These are phyloP conservation scores for Drosophila mimica DNA, from an alignment of 2,888 invertebrate genomes.

Conservation along the genomic window DNA sequence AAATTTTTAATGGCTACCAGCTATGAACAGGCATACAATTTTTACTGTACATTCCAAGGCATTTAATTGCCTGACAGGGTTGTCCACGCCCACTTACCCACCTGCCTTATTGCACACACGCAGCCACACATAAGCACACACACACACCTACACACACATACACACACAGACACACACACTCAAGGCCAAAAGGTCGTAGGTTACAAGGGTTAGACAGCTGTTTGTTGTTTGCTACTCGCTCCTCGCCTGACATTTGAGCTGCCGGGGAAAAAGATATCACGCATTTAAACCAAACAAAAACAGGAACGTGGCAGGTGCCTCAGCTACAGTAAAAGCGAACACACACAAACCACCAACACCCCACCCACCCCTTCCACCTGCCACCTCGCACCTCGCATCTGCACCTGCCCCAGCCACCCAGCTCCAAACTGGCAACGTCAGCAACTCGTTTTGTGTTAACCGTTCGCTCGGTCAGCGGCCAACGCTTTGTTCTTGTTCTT, in stretches of 20 bases:
- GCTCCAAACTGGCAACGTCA: neutral
- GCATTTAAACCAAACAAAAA: constrained; percentile 34
- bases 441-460: constrained; percentile 13
- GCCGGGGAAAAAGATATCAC: constrained; percentile 56
- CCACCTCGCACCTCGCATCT: neutral
- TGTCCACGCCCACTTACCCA: constrained; percentile 16
- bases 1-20: constrained; percentile 8
- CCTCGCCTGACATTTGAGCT: constrained; percentile 51
- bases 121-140: constrained; percentile 1
- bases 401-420: neutral
- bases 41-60: constrained; percentile 6
- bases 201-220: constrained; percentile 57
- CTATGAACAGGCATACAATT: constrained; percentile 10
- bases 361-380: neutral
- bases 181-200: constrained; percentile 53
- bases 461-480: constrained; percentile 24
- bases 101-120: constrained; percentile 11
- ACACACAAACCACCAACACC: neutral
- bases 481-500: constrained; percentile 1
- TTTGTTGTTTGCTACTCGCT: constrained; percentile 14
- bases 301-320: constrained; percentile 20
- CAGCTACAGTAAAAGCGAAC: neutral
- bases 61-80: constrained; percentile 12
- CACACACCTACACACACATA: neutral
- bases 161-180: neutral